Base-by-base conservation (phyloP, 1,140 invertebrate species). In the Liolophura sinensis region DNA sequence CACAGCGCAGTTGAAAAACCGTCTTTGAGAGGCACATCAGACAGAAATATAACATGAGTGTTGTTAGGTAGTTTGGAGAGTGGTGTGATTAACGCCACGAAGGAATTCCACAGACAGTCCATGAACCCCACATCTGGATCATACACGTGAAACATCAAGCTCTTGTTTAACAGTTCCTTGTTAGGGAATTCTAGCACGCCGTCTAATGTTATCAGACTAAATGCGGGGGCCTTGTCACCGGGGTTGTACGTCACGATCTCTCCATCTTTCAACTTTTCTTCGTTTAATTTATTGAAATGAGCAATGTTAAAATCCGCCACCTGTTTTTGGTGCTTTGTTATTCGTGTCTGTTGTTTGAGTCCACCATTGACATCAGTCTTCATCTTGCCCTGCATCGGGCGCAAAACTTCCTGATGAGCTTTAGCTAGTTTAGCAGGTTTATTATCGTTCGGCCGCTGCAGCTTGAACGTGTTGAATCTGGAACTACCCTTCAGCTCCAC, bases 51-150 rank as follows among this genome's bases (percentile, higher is more conserved):
- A 60, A 65, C 69, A 66, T 73, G 55, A n/a, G 60, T 63, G 18
- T 40, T 60, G n/a, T 40, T 60, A 0, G 64, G 24, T 18, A 49
- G 47, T 12, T 58, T 24, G 22, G 47, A 24, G 7, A 69, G 31
- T 22, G 74, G 24, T 1, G 70, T 64, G 20, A 24, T 31, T 22
- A 77, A 52, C 7, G 72, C 69, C 27, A 67, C 63, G 24, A 72
- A 56, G 16, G 69, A 70, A 56, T 67, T 72, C 75, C 75, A 77
- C 49, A 77, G 58, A 49, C 50, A 65, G 31, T 72, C 73, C 20
- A 74, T 27, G 69, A 76, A 77, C 1, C 64, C 74, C 22, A 74
- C 74, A 15, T 65, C 14, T 6, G 60, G 60, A 51, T 77, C 65
- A 62, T 67, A 76, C 14, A 67, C 68, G 46, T 74, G 72, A 27